phyloP scores from a whole-genome alignment of 2,888 invertebrate genomes.

The Synergus laeviventris region DNA sequence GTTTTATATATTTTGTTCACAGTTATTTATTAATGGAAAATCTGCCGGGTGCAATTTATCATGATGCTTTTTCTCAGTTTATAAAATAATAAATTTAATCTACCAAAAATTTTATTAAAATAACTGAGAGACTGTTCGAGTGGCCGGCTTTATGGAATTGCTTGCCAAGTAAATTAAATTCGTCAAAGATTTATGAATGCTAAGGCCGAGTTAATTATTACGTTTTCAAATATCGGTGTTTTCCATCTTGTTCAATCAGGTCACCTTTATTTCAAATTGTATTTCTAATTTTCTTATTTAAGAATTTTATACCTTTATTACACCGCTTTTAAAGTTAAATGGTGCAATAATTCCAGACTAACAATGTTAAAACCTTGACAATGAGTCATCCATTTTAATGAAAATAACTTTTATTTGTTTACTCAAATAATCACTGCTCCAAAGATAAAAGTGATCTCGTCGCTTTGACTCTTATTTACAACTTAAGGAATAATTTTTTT shows the following conservation, averaged over 20 bases:
- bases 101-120: conserved; percentile 27
- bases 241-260: conserved; percentile 1
- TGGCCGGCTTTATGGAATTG: conserved; percentile 35
- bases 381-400: too few species aligned
- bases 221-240: conserved; percentile 27
- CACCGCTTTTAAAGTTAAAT: too few species aligned
- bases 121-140: conserved; percentile 13
- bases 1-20: conserved; percentile 30
- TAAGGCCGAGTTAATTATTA: conserved; percentile 33
- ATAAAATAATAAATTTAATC: conserved; percentile 26
- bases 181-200: conserved; percentile 27
- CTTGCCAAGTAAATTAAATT: conserved; percentile 35
- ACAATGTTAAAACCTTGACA: too few species aligned
- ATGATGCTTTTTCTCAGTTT: not conserved
- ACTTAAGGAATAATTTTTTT: not conserved
- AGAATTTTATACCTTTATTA: not conserved
- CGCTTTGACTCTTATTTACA: too few species aligned
- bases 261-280: conserved; percentile 20
- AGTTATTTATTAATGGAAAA: conserved; percentile 37
- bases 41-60: conserved; percentile 34
- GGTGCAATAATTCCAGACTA: too few species aligned
- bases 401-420: too few species aligned
- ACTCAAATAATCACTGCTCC: too few species aligned
- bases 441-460: too few species aligned
- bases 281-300: conserved; percentile 17